Percentiles rank a stretch among this genome's conserved stretches.
These are phyloP conservation scores for Eurytoma californica DNA, from an alignment of 2,888 invertebrate species.

Conservation along the genomic window DNA sequence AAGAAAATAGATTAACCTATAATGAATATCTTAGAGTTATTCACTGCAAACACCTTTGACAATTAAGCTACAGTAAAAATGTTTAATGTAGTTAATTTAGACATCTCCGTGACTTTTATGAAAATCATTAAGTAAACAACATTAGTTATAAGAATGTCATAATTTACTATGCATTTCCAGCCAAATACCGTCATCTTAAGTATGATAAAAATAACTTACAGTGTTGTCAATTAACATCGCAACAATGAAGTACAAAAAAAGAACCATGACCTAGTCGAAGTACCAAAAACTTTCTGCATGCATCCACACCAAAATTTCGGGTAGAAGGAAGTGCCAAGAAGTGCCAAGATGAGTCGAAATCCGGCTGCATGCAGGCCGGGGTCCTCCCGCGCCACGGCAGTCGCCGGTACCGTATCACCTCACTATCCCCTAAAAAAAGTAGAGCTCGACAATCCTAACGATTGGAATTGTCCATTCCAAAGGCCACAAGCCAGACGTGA, in stretches of 20 bases:
- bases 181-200: too few species aligned
- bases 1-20: too few species aligned
- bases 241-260: constrained; percentile 4
- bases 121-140: too few species aligned
- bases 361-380: constrained; percentile 19
- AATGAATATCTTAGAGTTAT: too few species aligned
- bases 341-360: constrained; percentile 32
- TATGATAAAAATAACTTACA: not conserved
- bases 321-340: not conserved
- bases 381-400: not conserved
- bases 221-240: not conserved
- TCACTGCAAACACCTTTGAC: too few species aligned
- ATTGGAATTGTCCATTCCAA: too few species aligned
- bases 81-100: too few species aligned
- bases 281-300: constrained; percentile 6
- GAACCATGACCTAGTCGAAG: not conserved
- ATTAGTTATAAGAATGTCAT: too few species aligned
- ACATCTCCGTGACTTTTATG: too few species aligned
- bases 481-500: not conserved
- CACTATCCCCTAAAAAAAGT: not conserved
- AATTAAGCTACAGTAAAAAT: too few species aligned
- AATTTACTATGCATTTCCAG: too few species aligned
- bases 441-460: too few species aligned
- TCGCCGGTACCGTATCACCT: not conserved
- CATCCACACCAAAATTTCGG: constrained; percentile 9